Base-by-base conservation (phyloP, 2,888 invertebrate genomes). In the Calliopum simillimum region DNA sequence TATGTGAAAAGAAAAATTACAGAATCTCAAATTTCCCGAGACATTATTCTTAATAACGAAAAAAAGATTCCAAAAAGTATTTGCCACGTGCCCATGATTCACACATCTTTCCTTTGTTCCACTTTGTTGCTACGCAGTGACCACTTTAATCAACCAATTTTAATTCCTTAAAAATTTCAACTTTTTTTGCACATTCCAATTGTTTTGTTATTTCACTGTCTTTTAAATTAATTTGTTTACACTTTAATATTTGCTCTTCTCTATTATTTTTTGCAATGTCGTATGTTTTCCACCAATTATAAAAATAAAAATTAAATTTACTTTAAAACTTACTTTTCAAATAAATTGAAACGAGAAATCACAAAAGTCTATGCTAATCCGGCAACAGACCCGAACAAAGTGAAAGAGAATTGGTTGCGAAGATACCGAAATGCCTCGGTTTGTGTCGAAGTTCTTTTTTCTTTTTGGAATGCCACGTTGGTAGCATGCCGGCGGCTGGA, bases 351-450 rank as follows among this genome's bases (percentile, higher is more conserved):
- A 77, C 75, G 81, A 83, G 81, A 82, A 80, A 83, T 81, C 81
- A 84, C 82, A 81, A 71, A 79, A 82, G 80, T 78, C 82, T 82
- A 84, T 89, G 89, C 89, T 88, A 87, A 87, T 88, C 88, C 89
- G 89, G 89, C 89, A 88, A 89, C 88, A 89, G 90, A 89, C 90
- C 88, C 89, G 89, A 89, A 89, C 89, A 90, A 90, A 90, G 90
- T 90, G 90, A 87, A 88, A 89, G 90, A 90, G 90, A 85, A 87
- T 87, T 76, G 84, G 86, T 86, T 86, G 86, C 84, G 69, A 76
- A n/a, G 73, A 76, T 75, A 78, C 73, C 78, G 78, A 79, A 76
- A 79, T 78, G 79, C 82, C 80, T 80, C 79, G 76, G 75, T 67
- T 71, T 55, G 13, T 55, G 13, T 21, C 61, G 44, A 44, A 21